A percentile compares a stretch with the other conserved stretches of the same genome.
Evolutionary conservation across 2,888 invertebrate genomes (phyloP).

Genomic region (Sycophila texana): DNA sequence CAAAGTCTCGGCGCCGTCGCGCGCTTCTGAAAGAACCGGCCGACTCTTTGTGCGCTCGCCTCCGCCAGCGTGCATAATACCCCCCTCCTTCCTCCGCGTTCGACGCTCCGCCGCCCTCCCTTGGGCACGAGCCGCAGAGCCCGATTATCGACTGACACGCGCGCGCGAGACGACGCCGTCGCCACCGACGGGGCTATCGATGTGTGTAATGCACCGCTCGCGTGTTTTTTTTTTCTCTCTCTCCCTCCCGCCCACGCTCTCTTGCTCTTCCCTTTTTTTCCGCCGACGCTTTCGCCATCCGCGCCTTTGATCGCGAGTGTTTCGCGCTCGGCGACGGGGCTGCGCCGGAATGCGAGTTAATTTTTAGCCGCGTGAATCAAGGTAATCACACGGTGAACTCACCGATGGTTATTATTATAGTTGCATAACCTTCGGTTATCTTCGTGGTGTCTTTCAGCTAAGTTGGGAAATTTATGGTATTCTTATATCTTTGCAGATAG

Average conservation of each 20-base stretch:
- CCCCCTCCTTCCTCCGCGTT: too few species aligned
- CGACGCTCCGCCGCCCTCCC: too few species aligned
- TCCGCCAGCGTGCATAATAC: too few species aligned
- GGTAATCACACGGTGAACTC: background rate
- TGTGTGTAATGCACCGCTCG: background rate
- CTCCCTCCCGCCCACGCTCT: background rate
- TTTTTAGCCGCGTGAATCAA: background rate
- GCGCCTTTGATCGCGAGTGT: background rate
- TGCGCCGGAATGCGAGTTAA: background rate
- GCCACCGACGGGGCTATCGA: background rate
- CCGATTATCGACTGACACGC: too few species aligned
- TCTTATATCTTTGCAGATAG: too few species aligned
- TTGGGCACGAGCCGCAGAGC: too few species aligned
- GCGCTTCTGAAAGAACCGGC: slow-evolving; percentile 4
- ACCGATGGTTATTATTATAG: background rate
- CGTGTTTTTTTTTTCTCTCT: background rate
- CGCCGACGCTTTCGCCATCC: background rate
- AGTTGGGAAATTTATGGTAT: too few species aligned
- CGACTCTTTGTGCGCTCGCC: too few species aligned
- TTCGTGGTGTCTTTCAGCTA: background rate
- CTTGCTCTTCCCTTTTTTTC: background rate
- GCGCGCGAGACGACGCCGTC: background rate
- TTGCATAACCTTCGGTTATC: background rate
- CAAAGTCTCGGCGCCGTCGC: slow-evolving; percentile 59
- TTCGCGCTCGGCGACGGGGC: background rate